Base-by-base conservation (phyloP, 1,140 invertebrate species). In the Aphelenchoides besseyi region DNA sequence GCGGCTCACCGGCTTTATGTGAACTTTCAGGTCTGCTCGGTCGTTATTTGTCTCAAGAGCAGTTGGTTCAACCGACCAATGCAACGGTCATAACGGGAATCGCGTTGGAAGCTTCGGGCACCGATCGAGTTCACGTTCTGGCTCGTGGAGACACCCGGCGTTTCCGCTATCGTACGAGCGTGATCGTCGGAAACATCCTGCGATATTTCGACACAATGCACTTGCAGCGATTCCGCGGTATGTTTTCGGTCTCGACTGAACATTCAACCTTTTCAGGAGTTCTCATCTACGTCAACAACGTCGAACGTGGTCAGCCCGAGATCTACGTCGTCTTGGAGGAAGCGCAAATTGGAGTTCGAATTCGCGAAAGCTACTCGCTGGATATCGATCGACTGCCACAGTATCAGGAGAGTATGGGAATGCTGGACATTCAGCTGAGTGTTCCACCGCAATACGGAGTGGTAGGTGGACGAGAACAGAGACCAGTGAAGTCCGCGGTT, bases 381-480 rank as follows among this genome's bases (percentile, higher is more conserved):
- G 82, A 85, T 73, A 85, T 83, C 68, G 82, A 85, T 64, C 77
- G 83, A 48, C 70, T 85, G 48, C 77, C 83, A 18, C 78, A 74
- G 64, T 83, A 84, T 52, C 83, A 83, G 71, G 82, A 83, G 57
- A 73, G 69, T 33, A 83, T 83, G 82, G 82, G 82, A 41, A 76
- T 83, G 55, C 69, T 83, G 16, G 83, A 83, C 70, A 74, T 83
- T 69, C 29, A 68, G 9, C 35, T 83, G 16, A 75, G 72, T 36
- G 82, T 83, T 23, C 77, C 82, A n/a, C 83, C 83, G 0, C 83
- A 83, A 74, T 83, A 83, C 61, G 82, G 82, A 63, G 82, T 83
- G 66, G 79, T 81, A 30, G 48, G 82, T 79, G 3, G 3, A 16
- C 8, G 1, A 62, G 30, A 66, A 8, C 5, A 64, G 36, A 57